phyloP scores from a whole-genome alignment of 2,888 invertebrate species.

The Caenorhabditis sp. region DNA sequence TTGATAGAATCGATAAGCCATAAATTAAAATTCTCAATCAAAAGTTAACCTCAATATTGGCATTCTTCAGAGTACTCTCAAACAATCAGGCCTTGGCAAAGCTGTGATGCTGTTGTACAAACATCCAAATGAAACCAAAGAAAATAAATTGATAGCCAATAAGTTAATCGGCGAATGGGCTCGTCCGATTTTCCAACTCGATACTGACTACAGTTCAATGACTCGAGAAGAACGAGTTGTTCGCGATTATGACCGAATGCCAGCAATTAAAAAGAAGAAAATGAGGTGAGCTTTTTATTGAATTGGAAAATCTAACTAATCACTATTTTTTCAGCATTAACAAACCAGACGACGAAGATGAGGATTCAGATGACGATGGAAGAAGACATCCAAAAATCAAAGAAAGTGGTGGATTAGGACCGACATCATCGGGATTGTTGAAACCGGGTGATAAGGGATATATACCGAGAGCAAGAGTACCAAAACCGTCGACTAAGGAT shows the following conservation, averaged over 20 bases:
- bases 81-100: slow-evolving; percentile 95
- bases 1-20: too few species aligned
- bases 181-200: slow-evolving; percentile 87
- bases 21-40: neutral
- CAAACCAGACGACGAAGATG: slow-evolving; percentile 11
- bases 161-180: slow-evolving; percentile 83
- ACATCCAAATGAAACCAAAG: slow-evolving; percentile 93
- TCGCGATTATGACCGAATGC: slow-evolving; percentile 87
- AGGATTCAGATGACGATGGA: slow-evolving; percentile 1
- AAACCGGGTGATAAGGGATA: slow-evolving; percentile 52
- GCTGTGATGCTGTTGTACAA: slow-evolving; percentile 99
- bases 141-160: slow-evolving; percentile 53
- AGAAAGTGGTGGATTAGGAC: slow-evolving; percentile 19
- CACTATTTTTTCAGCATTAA: neutral
- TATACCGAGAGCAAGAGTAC: slow-evolving; percentile 78
- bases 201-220: slow-evolving; percentile 87
- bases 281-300: slow-evolving; percentile 50
- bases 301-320: neutral
- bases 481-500: slow-evolving; percentile 91
- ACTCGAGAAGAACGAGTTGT: slow-evolving; percentile 91
- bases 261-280: slow-evolving; percentile 72
- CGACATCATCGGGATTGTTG: slow-evolving; percentile 22
- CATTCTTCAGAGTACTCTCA: slow-evolving; percentile 80
- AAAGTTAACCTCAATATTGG: neutral
- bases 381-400: slow-evolving; percentile 15